phyloP scores from a whole-genome alignment of 2,888 invertebrate species.

The Lumbricus terrestris region DNA sequence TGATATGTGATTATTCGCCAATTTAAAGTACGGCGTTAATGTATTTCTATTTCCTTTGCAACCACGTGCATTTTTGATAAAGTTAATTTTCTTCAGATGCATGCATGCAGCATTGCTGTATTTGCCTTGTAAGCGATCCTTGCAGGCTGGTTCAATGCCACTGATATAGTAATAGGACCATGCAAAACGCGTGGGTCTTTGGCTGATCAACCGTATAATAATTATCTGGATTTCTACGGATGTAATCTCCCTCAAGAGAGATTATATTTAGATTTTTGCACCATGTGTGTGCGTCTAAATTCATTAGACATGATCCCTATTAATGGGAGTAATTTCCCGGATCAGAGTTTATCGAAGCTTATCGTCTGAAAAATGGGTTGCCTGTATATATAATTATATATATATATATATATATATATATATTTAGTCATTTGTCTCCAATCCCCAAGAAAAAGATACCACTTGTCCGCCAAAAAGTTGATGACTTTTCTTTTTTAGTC shows the following conservation, averaged over 20 bases:
- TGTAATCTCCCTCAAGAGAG: not conserved
- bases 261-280: not conserved
- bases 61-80: not conserved
- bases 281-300: not conserved
- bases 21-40: not conserved
- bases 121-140: not conserved
- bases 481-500: too few relatives aligned
- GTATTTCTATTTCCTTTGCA: not conserved
- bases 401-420: too few relatives aligned
- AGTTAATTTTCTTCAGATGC: not conserved
- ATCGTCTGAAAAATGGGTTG: not conserved
- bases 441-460: too few relatives aligned
- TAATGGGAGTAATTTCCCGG: not conserved
- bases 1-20: not conserved
- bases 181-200: not conserved
- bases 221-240: not conserved
- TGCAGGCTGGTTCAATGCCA: too few relatives aligned
- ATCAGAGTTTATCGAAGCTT: not conserved
- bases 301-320: not conserved
- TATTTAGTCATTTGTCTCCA: too few relatives aligned
- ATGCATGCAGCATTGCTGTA: too few relatives aligned
- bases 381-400: too few relatives aligned
- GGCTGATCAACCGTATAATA: not conserved
- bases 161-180: not conserved
- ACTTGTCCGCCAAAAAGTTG: too few relatives aligned